Evolutionary conservation across 2,888 invertebrate species (phyloP).

Genomic region (Digitonthophagus gazella): DNA sequence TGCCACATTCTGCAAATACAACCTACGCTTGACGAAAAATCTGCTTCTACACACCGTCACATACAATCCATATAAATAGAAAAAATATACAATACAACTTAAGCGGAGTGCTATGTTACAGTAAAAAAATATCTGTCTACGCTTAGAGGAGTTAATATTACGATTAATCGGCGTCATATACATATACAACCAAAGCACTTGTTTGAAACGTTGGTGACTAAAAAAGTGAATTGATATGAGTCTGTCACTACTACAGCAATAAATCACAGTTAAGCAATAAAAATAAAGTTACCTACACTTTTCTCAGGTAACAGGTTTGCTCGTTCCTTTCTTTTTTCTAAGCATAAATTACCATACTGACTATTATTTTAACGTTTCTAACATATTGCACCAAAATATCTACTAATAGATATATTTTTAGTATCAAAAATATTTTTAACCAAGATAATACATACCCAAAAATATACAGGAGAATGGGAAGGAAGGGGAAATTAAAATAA

Average conservation of each 20-base stretch:
- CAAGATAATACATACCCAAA: not conserved
- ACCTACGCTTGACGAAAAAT: not conserved
- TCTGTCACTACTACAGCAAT: not conserved
- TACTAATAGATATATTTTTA: conserved; percentile 1
- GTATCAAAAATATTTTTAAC: conserved; percentile 8
- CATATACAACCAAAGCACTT: not conserved
- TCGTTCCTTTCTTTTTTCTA: not conserved
- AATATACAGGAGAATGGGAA: not conserved
- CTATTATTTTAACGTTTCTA: conserved; percentile 1
- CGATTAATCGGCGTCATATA: not conserved
- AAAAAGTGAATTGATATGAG: not conserved
- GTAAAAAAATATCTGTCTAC: not conserved
- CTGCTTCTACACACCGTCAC: not conserved
- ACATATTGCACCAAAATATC: conserved; percentile 10
- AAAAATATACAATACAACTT: not conserved
- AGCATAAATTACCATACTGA: conserved; percentile 1
- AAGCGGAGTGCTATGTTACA: not conserved
- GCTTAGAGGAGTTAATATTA: not conserved
- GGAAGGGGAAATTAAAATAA: not conserved
- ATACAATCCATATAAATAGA: not conserved
- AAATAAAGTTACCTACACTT: conserved; percentile 2
- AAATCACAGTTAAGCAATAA: conserved; percentile 16
- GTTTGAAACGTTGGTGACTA: not conserved
- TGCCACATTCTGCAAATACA: not conserved
- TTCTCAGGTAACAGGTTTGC: not conserved